Conservation (phyloP, 2,888 invertebrate species). For the Chrysolina haemoptera region DNA sequence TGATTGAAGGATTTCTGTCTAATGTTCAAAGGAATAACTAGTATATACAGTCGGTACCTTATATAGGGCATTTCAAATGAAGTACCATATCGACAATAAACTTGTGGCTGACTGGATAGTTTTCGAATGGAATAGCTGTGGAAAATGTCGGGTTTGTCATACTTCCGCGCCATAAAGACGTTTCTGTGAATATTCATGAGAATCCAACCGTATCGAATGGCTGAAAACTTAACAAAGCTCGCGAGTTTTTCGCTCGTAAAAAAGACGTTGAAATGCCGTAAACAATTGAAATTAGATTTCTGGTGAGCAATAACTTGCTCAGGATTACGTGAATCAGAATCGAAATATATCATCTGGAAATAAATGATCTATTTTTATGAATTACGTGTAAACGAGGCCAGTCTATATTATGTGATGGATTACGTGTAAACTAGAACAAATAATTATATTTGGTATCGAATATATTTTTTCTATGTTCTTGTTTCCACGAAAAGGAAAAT, state of each 20-base stretch:
- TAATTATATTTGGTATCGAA: neutral
- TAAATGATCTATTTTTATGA: slow-evolving; percentile 1
- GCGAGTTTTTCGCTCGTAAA: neutral
- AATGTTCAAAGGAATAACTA: too few species aligned
- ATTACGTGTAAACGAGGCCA: neutral
- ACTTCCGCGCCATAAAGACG: too few species aligned
- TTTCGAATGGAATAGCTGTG: too few species aligned
- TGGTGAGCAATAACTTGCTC: neutral
- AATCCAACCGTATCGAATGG: neutral
- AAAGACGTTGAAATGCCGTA: neutral
- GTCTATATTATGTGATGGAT: neutral
- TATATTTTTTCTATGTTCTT: too few species aligned
- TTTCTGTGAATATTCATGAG: neutral
- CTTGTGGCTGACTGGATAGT: too few species aligned
- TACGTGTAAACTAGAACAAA: neutral
- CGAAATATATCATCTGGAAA: neutral
- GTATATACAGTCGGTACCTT: too few species aligned
- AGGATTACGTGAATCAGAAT: neutral
- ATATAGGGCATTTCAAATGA: too few species aligned
- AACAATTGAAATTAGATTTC: neutral
- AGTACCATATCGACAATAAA: too few species aligned
- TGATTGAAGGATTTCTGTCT: too few species aligned
- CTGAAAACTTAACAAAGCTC: neutral
- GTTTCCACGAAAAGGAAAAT: neutral
- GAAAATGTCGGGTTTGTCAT: too few species aligned